Evolutionary conservation across 2,797 vertebrate species (phyloP).

Genomic region (Hippocampus kuda): DNA sequence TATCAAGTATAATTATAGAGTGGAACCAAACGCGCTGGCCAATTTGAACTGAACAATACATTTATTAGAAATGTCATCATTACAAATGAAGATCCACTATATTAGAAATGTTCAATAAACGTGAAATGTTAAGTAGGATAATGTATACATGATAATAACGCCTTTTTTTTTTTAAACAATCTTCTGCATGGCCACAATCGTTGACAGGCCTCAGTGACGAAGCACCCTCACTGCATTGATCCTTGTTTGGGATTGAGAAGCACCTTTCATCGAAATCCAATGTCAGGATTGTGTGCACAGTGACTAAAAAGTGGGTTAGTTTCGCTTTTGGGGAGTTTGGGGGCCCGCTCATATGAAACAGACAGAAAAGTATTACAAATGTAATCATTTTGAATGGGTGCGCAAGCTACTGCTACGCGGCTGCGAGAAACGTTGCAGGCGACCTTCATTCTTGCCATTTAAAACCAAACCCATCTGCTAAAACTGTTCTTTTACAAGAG

Average conservation of each 20-base stretch:
- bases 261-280: not conserved
- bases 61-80: too few relatives aligned
- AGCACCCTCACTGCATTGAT: not conserved
- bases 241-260: not conserved
- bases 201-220: not conserved
- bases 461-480: not conserved
- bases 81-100: too few relatives aligned
- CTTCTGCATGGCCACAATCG: too few relatives aligned
- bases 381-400: not conserved
- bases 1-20: not conserved
- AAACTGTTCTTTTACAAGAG: not conserved
- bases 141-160: too few relatives aligned
- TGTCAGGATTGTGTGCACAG: not conserved
- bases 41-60: not conserved
- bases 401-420: not conserved
- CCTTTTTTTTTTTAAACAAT: too few relatives aligned
- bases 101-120: too few relatives aligned
- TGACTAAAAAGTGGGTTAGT: not conserved
- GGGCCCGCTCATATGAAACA: not conserved
- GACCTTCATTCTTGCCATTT: constrained; percentile 1
- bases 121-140: too few relatives aligned
- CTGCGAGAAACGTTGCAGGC: not conserved
- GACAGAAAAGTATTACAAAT: not conserved
- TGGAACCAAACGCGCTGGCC: not conserved
- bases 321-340: too few relatives aligned